Base-by-base conservation (phyloP, 2,797 vertebrate species). In the Chromis chromis region DNA sequence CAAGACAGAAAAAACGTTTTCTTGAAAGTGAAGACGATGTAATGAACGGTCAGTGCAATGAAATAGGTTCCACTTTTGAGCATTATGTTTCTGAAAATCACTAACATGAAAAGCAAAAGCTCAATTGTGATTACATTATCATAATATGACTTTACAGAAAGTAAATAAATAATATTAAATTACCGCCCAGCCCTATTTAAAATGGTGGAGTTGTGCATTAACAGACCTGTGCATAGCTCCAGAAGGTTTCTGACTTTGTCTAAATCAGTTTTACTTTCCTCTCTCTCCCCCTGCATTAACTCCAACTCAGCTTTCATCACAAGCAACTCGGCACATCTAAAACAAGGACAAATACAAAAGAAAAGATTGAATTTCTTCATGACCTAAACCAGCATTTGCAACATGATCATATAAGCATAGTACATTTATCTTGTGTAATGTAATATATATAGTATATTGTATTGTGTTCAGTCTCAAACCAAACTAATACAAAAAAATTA, bases 301-400 rank as follows among this genome's bases (percentile, higher is more conserved):
- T 97, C 97, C 88, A 98, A 77, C 82, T 97, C 95, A 0, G 96
- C 95, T 84, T 98, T 98, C 71, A 96, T 88, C 73, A 97, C 95
- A 77, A 98, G 84, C 74, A 98, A 93, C 72, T 96, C 93, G 1
- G 94, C 94, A 90, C 96, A 98, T 79, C 97, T 96, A 50, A 24
- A 72, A 60, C 3, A 72, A 63, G 24, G 9, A 65, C 13, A 70
- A 36, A 36, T 49, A 8, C 6, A 25, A 14, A 39, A 53, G 4
- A 19, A 44, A 44, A 44, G 42, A 44, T 2, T 6, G 6, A 19
- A 17, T 44, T 44, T 44, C 5, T 19, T 36, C 33, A 36, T 11
- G 10, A 12, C 2, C 2, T 36, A 11, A 36, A 36, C 33, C 33
- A 36, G 33, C 9, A 3, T 36, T 36, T 36, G 31, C 31, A 31